Evolutionary conservation across 2,888 invertebrate species (phyloP), one percentile per base, ranked within the genome.

Genomic region (Zootermopsis nevadensis): DNA sequence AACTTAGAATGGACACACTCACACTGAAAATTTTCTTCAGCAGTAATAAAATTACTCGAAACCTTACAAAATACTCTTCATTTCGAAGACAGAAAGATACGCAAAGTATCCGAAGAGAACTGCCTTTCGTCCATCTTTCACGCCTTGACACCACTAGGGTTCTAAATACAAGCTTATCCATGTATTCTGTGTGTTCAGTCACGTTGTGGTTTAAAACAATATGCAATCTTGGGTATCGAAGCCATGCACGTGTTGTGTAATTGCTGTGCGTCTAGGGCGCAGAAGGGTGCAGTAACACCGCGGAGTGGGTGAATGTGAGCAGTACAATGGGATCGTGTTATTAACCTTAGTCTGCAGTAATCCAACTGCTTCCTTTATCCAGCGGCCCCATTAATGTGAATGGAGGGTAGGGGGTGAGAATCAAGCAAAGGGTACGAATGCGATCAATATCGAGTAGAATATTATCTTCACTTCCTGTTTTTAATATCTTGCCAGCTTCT

Each of bases 401-500:
- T 19, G 48, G 19, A 19, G 19, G 3, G 48, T 1, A 48, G 19
- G 48, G 48, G 48, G 4, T 48, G 48, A 48, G 19, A 48, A 48
- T 15, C 48, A 48, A 19, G 19, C 48, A 48, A 15, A 60, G 60
- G 27, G 60, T 60, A 60, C n/a, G 10, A 60, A 60, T 60, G 7
- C n/a, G 60, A 60, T 60, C 60, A 60, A 60, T 60, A 27, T 60
- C n/a, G 60, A 4, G n/a, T n/a, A 60, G 60, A 27, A 60, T 27
- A 60, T 60, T 60, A 60, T 60, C 60, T 60, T 60, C 60, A 60
- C 27, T n/a, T 60, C 60, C 60, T 10, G 8, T 60, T 60, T 60
- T 60, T 60, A 12, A 53, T n/a, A 60, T 60, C 27, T n/a, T 60
- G 2, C 10, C 15, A 15, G 19, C 19, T 48, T 48, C 48, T 60